Evolutionary conservation across 2,113 vertebrate genomes (phyloP), one percentile per base, ranked within the genome.

Genomic region (Amphilophus citrinellus): DNA sequence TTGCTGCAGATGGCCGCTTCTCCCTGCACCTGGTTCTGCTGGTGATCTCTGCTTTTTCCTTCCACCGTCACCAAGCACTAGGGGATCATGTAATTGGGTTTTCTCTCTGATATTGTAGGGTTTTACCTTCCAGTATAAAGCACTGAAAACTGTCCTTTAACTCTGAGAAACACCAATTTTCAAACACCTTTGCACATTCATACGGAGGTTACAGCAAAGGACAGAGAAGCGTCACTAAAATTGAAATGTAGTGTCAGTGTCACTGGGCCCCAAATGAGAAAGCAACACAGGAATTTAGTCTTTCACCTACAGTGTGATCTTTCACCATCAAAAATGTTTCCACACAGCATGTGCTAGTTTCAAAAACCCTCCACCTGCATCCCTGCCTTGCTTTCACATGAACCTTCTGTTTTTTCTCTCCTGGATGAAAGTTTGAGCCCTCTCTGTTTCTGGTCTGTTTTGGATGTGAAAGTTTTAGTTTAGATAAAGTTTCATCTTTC

Each of bases 361-460:
- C 87, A 66, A 30, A 88, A 88, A 71, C 32, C 58, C 27, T 82
- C 71, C 77, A n/a, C 59, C 50, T 77, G 13, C 65, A 84, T 60
- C 44, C 42, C 2, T 37, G 77, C 87, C 82, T 87, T 79, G 53
- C 90, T 94, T 92, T 93, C 87, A 89, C 76, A 84, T 10, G 17
- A 42, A 77, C 22, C n/a, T 13, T 35, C 56, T 77, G 53, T 78
- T 77, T 87, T 76, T 8, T 39, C 61, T 89, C 61, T 35, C 35
- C 27, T 24, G 56, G 79, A 85, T 84, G 83, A 87, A 84, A 79
- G 68, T 87, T 84, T 59, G 39, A 87, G 61, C 20, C 50, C 65
- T 91, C 83, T 84, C 85, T 90, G 88, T 92, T 92, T 92, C 91
- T 90, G 24, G 5, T 86, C 87, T 73, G 24, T 88, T 93, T 88